Percentiles rank a stretch among this genome's conserved stretches.
Evolutionary conservation across 1,140 invertebrate genomes (phyloP).

Genomic region (Pseudomyrmex pallidus): DNA sequence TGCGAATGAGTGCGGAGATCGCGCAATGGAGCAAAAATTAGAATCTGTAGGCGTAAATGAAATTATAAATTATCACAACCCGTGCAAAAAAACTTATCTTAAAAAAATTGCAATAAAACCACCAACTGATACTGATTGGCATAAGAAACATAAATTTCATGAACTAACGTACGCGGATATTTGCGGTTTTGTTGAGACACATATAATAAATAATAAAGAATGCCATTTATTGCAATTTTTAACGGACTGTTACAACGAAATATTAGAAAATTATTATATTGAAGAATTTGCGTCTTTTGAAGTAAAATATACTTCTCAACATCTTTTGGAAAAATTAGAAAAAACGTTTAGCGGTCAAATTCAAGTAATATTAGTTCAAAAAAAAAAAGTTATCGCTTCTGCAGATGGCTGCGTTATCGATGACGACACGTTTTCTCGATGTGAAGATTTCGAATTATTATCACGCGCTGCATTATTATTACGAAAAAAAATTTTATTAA

Average conservation of each 20-base stretch:
- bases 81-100: background rate
- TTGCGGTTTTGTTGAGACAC: conserved; percentile 1
- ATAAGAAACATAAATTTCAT: conserved; percentile 1
- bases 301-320: background rate
- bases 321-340: background rate
- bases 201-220: background rate
- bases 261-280: background rate
- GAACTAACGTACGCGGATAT: background rate
- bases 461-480: background rate
- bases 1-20: background rate
- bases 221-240: background rate
- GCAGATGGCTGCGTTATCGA: background rate
- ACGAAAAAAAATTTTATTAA: conserved; percentile 12
- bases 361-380: background rate
- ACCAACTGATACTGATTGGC: background rate
- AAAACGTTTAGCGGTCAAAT: background rate
- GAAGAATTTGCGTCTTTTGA: background rate
- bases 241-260: background rate
- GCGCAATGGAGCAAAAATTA: background rate
- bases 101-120: background rate
- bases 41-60: background rate
- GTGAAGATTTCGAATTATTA: background rate
- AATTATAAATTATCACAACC: background rate
- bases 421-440: background rate
- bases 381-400: background rate